Evolutionary conservation across 37 sponge, comb jelly and placozoan genomes (phyloP).

Genomic region (Spongilla lacustris): DNA sequence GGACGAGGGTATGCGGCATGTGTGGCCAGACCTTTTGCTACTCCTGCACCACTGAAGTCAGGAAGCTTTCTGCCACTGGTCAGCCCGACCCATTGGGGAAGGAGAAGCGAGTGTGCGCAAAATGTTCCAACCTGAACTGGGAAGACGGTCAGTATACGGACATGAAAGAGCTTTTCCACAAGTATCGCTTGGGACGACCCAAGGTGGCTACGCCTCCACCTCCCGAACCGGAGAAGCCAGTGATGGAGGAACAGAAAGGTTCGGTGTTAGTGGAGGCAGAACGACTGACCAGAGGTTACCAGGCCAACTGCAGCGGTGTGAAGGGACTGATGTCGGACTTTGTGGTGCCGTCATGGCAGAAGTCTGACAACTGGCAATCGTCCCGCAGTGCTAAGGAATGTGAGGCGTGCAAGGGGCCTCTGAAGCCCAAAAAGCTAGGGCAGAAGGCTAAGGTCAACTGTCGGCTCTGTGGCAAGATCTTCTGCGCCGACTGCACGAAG

Average conservation of each 20-base stretch:
- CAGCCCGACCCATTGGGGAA: slow-evolving; percentile 50
- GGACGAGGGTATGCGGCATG: slow-evolving; percentile 53
- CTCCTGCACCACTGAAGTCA: slow-evolving; percentile 15
- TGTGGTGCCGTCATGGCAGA: slow-evolving; percentile 58
- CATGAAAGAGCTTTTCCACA: slow-evolving; percentile 23
- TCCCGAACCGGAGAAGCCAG: too few relatives aligned
- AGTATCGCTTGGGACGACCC: neutral
- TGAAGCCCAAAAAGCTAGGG: neutral
- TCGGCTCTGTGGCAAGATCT: slow-evolving; percentile 70
- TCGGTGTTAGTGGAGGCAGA: neutral
- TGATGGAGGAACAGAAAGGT: too few relatives aligned
- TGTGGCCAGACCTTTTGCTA: slow-evolving; percentile 61
- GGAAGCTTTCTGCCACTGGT: slow-evolving; percentile 51
- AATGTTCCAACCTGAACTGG: slow-evolving; percentile 27
- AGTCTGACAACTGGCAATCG: slow-evolving; percentile 30
- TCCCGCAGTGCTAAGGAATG: slow-evolving; percentile 25
- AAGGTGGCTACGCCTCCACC: too few relatives aligned
- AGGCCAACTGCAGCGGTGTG: slow-evolving; percentile 5
- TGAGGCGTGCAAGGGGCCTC: slow-evolving; percentile 1
- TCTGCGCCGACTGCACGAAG: slow-evolving; percentile 44
- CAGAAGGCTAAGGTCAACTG: slow-evolving; percentile 52
- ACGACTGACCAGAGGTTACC: slow-evolving; percentile 25
- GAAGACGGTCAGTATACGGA: slow-evolving; percentile 12
- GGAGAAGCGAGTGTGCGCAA: slow-evolving; percentile 28
- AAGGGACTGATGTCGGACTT: slow-evolving; percentile 25